Conservation (phyloP, 2,888 invertebrate species). For the Masnerella sp. region DNA sequence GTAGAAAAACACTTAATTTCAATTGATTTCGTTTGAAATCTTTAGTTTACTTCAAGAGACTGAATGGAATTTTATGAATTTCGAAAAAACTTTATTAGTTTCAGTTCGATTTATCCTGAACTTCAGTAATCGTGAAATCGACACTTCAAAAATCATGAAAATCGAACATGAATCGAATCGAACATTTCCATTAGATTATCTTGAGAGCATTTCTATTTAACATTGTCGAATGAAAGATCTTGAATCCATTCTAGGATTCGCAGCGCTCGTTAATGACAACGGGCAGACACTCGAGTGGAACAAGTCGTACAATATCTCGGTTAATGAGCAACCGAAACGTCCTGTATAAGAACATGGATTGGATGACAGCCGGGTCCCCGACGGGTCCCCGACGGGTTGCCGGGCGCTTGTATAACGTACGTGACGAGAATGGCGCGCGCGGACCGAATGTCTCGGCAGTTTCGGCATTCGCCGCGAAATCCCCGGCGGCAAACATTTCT, state of each 20-base stretch:
- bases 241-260: too few relatives aligned
- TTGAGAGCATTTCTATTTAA: too few relatives aligned
- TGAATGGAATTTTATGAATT: too few relatives aligned
- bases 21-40: background rate
- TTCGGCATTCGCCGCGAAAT: constrained; percentile 60
- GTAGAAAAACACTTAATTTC: too few relatives aligned
- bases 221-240: too few relatives aligned
- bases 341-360: constrained; percentile 44
- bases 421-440: constrained; percentile 68
- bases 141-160: too few relatives aligned
- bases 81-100: too few relatives aligned
- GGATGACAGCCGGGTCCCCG: constrained; percentile 37
- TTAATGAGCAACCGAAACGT: constrained; percentile 38
- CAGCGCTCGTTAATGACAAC: constrained; percentile 7
- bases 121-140: too few relatives aligned
- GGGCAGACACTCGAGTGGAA: background rate
- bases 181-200: too few relatives aligned
- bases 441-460: constrained; percentile 54
- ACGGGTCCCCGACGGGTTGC: constrained; percentile 48
- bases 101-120: too few relatives aligned
- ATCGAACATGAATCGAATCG: too few relatives aligned
- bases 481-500: constrained; percentile 69
- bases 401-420: constrained; percentile 68
- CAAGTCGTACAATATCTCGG: constrained; percentile 31
- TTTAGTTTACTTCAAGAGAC: background rate